Percentiles rank a stretch among this genome's conserved stretches.
phyloP scores from a whole-genome alignment of 2,113 vertebrate species.

The Sapayoa aenigma region DNA sequence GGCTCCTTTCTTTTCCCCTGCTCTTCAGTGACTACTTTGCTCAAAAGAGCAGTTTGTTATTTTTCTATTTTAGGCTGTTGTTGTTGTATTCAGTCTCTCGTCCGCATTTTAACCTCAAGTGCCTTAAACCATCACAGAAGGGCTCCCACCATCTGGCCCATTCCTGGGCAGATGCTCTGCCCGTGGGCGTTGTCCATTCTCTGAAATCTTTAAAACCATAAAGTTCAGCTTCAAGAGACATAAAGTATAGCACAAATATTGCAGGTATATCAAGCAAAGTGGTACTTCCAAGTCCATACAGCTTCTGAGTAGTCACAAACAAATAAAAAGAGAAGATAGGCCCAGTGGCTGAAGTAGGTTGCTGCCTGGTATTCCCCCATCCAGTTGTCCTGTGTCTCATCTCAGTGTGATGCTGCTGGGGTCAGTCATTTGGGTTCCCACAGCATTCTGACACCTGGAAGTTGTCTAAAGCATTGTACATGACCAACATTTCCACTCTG shows the following conservation, averaged over 20 bases:
- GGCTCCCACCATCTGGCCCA: neutral
- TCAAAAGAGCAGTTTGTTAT: too few species aligned
- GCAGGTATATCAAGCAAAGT: neutral
- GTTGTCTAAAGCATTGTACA: neutral
- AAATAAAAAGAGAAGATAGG: too few species aligned
- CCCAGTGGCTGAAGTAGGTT: neutral
- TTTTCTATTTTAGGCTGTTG: too few species aligned
- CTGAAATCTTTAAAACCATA: neutral
- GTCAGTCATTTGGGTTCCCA: fast-evolving
- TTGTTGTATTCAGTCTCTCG: too few species aligned
- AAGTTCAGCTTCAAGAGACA: neutral
- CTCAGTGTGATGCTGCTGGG: fast-evolving
- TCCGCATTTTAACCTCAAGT: too few species aligned
- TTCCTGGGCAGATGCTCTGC: neutral
- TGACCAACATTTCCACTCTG: neutral
- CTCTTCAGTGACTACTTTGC: too few species aligned
- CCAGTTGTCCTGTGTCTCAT: neutral
- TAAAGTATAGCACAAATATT: neutral
- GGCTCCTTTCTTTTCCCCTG: too few species aligned
- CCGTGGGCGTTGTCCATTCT: neutral
- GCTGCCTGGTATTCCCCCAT: neutral
- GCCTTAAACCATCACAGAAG: too few species aligned
- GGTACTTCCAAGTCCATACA: neutral
- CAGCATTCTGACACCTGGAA: fast-evolving
- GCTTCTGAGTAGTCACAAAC: neutral